These are phyloP conservation scores for Ennomos fuscantarius DNA, from an alignment of 2,888 invertebrate species.

Conservation along the genomic window DNA sequence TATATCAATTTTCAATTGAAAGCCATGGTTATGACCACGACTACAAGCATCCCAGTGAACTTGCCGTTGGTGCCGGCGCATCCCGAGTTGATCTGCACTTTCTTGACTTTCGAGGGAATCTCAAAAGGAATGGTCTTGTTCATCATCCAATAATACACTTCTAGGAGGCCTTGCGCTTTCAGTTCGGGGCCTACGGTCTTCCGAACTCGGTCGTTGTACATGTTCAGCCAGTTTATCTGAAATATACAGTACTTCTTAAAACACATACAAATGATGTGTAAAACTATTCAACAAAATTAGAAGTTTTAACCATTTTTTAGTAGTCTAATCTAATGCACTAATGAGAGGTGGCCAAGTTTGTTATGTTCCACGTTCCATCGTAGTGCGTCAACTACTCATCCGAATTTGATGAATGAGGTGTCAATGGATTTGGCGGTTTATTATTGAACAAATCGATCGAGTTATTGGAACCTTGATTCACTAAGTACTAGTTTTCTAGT, in stretches of 20 bases:
- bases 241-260: slow-evolving; percentile 37
- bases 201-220: slow-evolving; percentile 90
- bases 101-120: slow-evolving; percentile 59
- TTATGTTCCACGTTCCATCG: no score
- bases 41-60: slow-evolving; percentile 7
- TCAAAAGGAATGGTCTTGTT: slow-evolving; percentile 89
- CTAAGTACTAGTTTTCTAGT: not conserved
- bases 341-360: no score
- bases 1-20: not conserved
- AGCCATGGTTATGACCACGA: slow-evolving; percentile 9
- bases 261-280: not conserved
- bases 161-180: slow-evolving; percentile 88
- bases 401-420: no score
- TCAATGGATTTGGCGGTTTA: no score
- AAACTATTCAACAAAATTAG: no score
- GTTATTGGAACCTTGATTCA: no score
- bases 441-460: no score
- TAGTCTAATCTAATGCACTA: no score
- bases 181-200: slow-evolving; percentile 90
- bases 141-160: slow-evolving; percentile 94
- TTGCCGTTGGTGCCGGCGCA: slow-evolving; percentile 2
- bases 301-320: no score
- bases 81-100: slow-evolving; percentile 39
- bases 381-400: no score
- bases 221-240: slow-evolving; percentile 91